Conservation (phyloP, 92 coral and sea anemone genomes). For the Metridium senile region DNA sequence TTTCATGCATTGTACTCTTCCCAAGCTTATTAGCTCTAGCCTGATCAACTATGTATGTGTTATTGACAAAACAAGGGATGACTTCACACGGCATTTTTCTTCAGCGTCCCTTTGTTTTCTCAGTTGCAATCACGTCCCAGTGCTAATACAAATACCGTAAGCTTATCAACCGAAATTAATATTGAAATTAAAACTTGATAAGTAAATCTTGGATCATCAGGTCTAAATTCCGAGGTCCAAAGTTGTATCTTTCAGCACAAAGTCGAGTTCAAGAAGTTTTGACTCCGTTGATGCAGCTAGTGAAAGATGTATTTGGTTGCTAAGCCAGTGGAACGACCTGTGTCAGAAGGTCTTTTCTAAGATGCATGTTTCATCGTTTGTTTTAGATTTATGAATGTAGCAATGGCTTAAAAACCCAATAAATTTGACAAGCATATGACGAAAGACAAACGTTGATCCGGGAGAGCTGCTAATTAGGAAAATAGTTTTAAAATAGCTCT, state of each 20-base stretch:
- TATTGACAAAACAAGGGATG: slow-evolving; percentile 21
- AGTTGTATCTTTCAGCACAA: background rate
- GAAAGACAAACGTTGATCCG: slow-evolving; percentile 3
- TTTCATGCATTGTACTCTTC: slow-evolving; percentile 5
- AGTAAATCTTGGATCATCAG: background rate
- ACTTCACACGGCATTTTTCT: slow-evolving; percentile 33
- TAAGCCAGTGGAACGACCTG: too few species aligned
- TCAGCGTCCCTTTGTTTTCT: slow-evolving; percentile 31
- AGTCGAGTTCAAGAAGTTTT: background rate
- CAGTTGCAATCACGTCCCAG: slow-evolving; percentile 23
- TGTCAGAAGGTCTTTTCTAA: background rate
- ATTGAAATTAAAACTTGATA: background rate
- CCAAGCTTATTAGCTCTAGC: background rate
- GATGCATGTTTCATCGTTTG: background rate
- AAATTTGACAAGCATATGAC: background rate
- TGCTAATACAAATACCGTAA: slow-evolving; percentile 38
- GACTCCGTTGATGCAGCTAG: too few species aligned
- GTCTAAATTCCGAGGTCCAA: background rate
- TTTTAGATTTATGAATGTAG: slow-evolving; percentile 1
- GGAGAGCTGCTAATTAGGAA: slow-evolving; percentile 7
- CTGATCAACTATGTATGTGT: slow-evolving; percentile 13
- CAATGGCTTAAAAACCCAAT: slow-evolving; percentile 7
- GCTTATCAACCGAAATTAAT: slow-evolving; percentile 35
- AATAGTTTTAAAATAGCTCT: background rate
- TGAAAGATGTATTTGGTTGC: background rate